Evolutionary conservation across 2,113 vertebrate species (phyloP).

Genomic region (Fulica atra): DNA sequence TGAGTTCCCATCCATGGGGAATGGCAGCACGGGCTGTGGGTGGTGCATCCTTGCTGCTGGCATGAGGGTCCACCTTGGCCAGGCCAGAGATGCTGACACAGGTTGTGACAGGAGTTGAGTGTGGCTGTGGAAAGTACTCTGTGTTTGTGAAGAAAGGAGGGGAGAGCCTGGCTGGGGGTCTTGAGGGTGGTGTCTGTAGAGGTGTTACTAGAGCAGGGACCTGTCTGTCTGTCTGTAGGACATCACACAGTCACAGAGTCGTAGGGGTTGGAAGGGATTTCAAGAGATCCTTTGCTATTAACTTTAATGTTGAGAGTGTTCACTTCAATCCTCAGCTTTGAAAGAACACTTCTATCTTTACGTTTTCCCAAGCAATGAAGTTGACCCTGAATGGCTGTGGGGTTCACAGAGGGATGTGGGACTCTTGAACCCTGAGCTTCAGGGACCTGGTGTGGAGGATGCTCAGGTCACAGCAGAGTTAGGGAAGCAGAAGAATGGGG

Average conservation of each 20-base stretch:
- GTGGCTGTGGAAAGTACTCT: not conserved
- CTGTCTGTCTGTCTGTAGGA: not conserved
- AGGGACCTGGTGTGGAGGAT: not conserved
- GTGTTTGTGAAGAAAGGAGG: not conserved
- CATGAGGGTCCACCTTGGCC: fast-evolving
- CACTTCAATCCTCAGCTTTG: not conserved
- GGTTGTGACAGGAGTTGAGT: not conserved
- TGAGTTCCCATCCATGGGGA: not conserved
- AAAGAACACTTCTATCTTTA: not conserved
- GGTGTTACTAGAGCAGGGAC: not conserved
- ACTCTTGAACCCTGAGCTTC: fast-evolving
- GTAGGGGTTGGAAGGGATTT: no score
- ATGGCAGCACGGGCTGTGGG: fast-evolving
- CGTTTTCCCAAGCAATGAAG: not conserved
- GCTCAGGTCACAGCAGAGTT: not conserved
- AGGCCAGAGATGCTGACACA: fast-evolving
- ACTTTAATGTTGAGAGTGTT: fast-evolving
- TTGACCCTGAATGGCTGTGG: not conserved
- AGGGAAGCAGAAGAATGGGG: not conserved
- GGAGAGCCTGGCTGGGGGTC: not conserved
- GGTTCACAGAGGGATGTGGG: not conserved
- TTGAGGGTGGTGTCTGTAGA: fast-evolving
- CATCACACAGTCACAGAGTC: not conserved
- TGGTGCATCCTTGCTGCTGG: not conserved
- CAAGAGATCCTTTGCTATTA: no score